Percentiles rank a stretch among this genome's conserved stretches.
These are phyloP conservation scores for Eublepharis macularius DNA, from an alignment of 2,113 vertebrate species.

Conservation along the genomic window DNA sequence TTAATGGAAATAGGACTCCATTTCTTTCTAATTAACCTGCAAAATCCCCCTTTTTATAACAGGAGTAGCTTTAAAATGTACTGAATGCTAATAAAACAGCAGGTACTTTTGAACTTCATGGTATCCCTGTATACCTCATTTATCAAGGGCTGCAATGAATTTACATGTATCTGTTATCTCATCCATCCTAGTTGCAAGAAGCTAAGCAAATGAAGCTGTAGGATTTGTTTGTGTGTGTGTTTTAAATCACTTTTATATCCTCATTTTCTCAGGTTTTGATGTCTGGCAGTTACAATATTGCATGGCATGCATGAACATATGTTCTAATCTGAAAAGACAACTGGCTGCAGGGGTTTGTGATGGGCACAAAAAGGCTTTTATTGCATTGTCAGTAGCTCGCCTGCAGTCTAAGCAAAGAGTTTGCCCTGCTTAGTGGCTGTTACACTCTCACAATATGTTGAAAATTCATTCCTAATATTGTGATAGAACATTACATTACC, in stretches of 20 bases:
- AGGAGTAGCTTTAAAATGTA: slow-evolving; percentile 19
- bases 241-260: neutral
- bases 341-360: neutral
- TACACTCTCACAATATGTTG: neutral
- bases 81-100: slow-evolving; percentile 35
- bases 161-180: slow-evolving; percentile 16
- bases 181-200: neutral
- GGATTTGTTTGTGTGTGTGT: neutral
- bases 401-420: slow-evolving; percentile 1
- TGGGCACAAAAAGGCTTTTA: slow-evolving; percentile 28
- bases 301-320: neutral
- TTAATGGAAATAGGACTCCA: slow-evolving; percentile 26
- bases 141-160: slow-evolving; percentile 28
- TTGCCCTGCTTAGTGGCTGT: neutral
- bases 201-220: neutral
- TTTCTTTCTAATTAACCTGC: slow-evolving; percentile 37
- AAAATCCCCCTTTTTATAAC: slow-evolving; percentile 28
- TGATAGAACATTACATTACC: neutral
- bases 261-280: slow-evolving; percentile 12
- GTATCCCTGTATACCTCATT: neutral
- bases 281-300: neutral
- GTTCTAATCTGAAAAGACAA: neutral
- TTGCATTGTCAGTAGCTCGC: slow-evolving; percentile 43
- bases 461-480: slow-evolving; percentile 7
- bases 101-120: slow-evolving; percentile 4